Evolutionary conservation across 2,888 invertebrate genomes (phyloP).

Genomic region (Nemoura dubitans): DNA sequence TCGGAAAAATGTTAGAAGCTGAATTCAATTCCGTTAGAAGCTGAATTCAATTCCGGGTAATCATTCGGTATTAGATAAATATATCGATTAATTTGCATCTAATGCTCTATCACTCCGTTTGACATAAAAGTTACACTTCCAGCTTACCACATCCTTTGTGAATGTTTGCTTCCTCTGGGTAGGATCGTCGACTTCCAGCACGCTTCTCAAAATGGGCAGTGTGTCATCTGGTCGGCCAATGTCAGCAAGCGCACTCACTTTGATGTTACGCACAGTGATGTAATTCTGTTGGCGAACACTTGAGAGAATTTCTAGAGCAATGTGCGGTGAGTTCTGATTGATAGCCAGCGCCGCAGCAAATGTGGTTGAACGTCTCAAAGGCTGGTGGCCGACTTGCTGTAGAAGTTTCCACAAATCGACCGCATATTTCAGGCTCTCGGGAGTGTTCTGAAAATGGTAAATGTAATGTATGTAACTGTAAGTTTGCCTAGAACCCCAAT

Average conservation of each 20-base stretch:
- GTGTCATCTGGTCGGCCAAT: slow-evolving; percentile 73
- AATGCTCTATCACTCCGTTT: no score
- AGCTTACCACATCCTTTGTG: slow-evolving; percentile 70
- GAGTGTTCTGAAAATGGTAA: slow-evolving; percentile 70
- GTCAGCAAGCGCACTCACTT: slow-evolving; percentile 69
- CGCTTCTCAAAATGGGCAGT: slow-evolving; percentile 66
- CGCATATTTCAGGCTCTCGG: slow-evolving; percentile 71
- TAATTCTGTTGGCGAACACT: slow-evolving; percentile 67
- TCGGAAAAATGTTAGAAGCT: no score
- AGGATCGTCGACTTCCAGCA: slow-evolving; percentile 68
- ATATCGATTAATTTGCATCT: no score
- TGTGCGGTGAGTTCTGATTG: slow-evolving; percentile 72
- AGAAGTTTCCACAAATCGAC: slow-evolving; percentile 70
- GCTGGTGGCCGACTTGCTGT: slow-evolving; percentile 64
- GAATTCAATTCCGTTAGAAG: no score
- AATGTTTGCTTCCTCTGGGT: slow-evolving; percentile 67
- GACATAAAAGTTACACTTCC: no score
- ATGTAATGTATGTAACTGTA: background rate
- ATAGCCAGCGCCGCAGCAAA: slow-evolving; percentile 74
- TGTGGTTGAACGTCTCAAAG: slow-evolving; percentile 70
- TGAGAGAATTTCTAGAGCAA: slow-evolving; percentile 73
- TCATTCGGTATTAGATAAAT: no score
- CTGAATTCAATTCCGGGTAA: no score
- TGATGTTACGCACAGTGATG: slow-evolving; percentile 75
- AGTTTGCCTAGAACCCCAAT: no score